These are phyloP conservation scores for Mythimna loreyi DNA, from an alignment of 2,888 invertebrate genomes.

Conservation along the genomic window DNA sequence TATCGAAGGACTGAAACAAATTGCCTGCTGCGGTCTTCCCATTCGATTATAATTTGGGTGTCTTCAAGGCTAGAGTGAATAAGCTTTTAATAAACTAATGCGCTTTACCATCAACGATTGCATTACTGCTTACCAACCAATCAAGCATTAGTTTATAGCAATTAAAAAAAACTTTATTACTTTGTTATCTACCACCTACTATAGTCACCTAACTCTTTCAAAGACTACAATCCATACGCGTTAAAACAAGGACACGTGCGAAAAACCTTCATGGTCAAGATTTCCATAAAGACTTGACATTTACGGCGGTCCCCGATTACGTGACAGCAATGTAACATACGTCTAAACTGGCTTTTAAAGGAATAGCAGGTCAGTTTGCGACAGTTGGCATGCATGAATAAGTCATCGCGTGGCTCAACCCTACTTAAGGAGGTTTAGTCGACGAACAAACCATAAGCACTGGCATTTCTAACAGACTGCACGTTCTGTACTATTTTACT, in stretches of 20 bases:
- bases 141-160: too few species aligned
- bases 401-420: slow-evolving; percentile 32
- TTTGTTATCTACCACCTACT: too few species aligned
- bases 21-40: too few species aligned
- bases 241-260: not conserved
- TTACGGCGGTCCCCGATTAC: slow-evolving; percentile 24
- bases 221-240: not conserved
- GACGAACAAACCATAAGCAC: slow-evolving; percentile 10
- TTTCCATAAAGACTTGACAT: slow-evolving; percentile 18
- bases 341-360: slow-evolving; percentile 33
- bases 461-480: slow-evolving; percentile 5
- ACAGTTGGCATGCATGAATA: slow-evolving; percentile 43
- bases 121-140: too few species aligned
- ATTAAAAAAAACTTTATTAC: too few species aligned
- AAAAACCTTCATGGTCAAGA: slow-evolving; percentile 17
- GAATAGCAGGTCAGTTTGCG: slow-evolving; percentile 30
- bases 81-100: too few species aligned
- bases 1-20: too few species aligned
- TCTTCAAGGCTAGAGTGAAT: too few species aligned
- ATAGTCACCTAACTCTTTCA: not conserved
- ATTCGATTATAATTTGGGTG: too few species aligned
- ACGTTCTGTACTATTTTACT: not conserved
- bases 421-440: slow-evolving; percentile 32
- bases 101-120: too few species aligned
- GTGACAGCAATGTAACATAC: slow-evolving; percentile 28